These are phyloP conservation scores for Thalassoma bifasciatum DNA, from an alignment of 2,113 vertebrate genomes.

Conservation along the genomic window DNA sequence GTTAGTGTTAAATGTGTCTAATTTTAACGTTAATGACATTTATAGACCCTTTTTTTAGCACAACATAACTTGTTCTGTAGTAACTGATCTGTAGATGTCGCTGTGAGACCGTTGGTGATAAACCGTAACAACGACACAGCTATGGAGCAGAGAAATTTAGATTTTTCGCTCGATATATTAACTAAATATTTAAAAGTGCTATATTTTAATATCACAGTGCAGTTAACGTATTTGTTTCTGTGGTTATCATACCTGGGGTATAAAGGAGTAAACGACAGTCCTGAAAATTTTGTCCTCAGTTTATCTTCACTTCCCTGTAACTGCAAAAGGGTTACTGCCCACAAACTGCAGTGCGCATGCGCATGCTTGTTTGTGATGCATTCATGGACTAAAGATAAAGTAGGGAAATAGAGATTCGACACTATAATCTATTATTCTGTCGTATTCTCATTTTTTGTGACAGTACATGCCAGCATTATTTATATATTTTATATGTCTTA, in stretches of 20 bases:
- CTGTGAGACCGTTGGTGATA: slow-evolving; percentile 3
- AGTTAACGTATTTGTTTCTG: background rate
- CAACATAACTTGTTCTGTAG: background rate
- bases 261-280: background rate
- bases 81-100: slow-evolving; percentile 19
- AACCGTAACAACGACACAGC: background rate
- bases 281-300: background rate
- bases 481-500: too few species aligned
- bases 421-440: too few species aligned
- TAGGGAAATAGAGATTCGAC: slow-evolving; percentile 6
- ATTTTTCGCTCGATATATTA: background rate
- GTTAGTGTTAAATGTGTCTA: too few species aligned
- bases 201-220: background rate
- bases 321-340: too few species aligned
- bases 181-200: background rate
- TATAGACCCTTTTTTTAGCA: background rate
- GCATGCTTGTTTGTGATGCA: background rate
- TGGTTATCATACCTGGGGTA: slow-evolving; percentile 32
- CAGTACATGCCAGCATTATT: too few species aligned
- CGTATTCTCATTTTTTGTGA: too few species aligned
- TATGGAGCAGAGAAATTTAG: background rate
- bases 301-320: slow-evolving; percentile 45
- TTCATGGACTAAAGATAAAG: background rate
- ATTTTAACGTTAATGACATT: background rate
- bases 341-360: slow-evolving; percentile 20